Evolutionary conservation across 1,140 invertebrate species (phyloP), one percentile per base, ranked within the genome.

Genomic region (Eciton burchellii): DNA sequence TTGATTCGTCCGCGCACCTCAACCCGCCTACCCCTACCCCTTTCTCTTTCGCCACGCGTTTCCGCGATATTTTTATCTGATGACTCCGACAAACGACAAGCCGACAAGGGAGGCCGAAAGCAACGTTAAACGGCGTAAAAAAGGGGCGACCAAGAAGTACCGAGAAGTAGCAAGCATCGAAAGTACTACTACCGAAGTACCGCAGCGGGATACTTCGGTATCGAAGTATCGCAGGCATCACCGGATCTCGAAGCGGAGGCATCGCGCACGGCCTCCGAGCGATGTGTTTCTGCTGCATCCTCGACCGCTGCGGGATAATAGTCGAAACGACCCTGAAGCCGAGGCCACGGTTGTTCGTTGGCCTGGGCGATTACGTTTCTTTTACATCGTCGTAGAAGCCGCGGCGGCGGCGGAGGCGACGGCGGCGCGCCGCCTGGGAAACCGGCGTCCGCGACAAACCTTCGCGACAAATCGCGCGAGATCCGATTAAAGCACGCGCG

Each of bases 321-420:
- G 89, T 84, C 82, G 81, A 89, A 89, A 86, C 86, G 89, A 89
- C 89, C 89, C 89, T 89, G 89, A 90, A 88, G 81, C 81, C 89
- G 83, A 90, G 89, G 89, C 74, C 83, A 83, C 73, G 65, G 82
- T 89, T 89, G 87, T 89, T 65, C 84, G 71, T 82, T 85, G 84
- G 85, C 85, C 85, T 83, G 77, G 66, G 35, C 87, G 79, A 70
- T 88, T 79, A 82, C 63, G 71, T 82, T 88, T 88, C 82, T 83
- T 85, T 85, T 85, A 56, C 70, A 49, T 71, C 35, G 70, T 84
- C 62, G 83, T 82, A 82, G 74, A 57, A 56, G 74, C 76, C 56
- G 63, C 57, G 60, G 35, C 35, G 35, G 35, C 73, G 19, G 74
- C 26, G 60, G 35, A 2, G 35, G 35, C 73, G 19, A 62, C 26